Conservation (phyloP, 2,113 vertebrate species). For the Macquaria ambigua region DNA sequence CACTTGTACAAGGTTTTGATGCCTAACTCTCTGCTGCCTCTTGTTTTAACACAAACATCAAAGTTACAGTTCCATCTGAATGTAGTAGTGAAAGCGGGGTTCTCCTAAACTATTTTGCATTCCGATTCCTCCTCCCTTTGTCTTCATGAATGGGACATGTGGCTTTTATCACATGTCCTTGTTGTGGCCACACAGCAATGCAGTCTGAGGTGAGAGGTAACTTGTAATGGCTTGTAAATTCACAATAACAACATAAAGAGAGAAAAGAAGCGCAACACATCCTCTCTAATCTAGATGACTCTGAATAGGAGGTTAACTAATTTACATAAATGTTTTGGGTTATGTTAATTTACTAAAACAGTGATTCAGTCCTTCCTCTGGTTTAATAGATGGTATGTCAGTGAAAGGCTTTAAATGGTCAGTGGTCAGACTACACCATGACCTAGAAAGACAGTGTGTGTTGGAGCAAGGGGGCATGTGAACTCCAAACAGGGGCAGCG, state of each 20-base stretch:
- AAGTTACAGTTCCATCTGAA: background rate
- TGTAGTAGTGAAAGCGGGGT: background rate
- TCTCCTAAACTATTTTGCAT: background rate
- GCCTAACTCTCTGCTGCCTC: background rate
- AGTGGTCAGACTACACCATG: no score
- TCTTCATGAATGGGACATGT: background rate
- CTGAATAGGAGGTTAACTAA: background rate
- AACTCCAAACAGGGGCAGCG: conserved; percentile 17
- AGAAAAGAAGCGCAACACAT: background rate
- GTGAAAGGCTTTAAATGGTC: background rate
- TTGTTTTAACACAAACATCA: conserved; percentile 10
- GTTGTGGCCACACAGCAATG: background rate
- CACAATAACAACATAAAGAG: background rate
- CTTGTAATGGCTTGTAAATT: background rate
- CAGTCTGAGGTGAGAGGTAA: background rate
- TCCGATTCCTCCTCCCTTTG: background rate
- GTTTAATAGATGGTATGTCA: background rate
- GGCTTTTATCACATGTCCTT: background rate
- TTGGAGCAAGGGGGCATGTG: conserved; percentile 5
- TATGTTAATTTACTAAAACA: background rate
- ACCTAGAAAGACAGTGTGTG: background rate
- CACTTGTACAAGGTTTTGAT: background rate
- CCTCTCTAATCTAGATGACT: background rate
- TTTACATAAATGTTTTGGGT: background rate
- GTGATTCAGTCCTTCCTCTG: background rate